phyloP scores from a whole-genome alignment of 2,797 vertebrate genomes.

The Schizopygopsis pylzovi region DNA sequence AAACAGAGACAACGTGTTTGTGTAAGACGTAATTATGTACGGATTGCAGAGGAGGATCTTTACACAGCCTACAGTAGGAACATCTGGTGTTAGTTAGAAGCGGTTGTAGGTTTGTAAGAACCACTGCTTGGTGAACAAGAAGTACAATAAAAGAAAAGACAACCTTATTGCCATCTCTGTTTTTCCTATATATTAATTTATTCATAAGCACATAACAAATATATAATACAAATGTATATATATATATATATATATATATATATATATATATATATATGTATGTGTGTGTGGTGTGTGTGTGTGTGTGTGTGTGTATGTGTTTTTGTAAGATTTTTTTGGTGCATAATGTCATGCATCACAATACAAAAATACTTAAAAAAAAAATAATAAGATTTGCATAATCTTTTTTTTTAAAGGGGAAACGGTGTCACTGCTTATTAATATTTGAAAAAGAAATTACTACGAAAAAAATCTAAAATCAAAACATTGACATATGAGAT shows the following conservation, averaged over 20 bases:
- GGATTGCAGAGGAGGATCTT: constrained; percentile 75
- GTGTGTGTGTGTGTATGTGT: too few relatives aligned
- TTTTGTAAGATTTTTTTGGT: neutral
- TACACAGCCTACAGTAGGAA: constrained; percentile 79
- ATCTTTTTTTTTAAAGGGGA: neutral
- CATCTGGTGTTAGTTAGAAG: constrained; percentile 80
- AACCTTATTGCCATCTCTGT: neutral
- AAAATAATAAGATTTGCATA: too few relatives aligned
- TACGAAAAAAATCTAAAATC: neutral
- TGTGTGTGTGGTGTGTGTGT: too few relatives aligned
- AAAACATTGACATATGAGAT: neutral
- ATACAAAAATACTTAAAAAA: too few relatives aligned
- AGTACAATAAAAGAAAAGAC: constrained; percentile 65
- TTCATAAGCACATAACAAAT: neutral
- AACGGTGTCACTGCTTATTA: neutral
- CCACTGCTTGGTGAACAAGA: constrained; percentile 70
- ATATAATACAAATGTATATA: neutral
- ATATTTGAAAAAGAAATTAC: neutral
- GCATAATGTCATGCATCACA: too few relatives aligned
- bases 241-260: too few relatives aligned
- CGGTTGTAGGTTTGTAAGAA: constrained; percentile 80
- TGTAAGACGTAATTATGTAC: constrained; percentile 71
- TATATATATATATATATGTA: too few relatives aligned
- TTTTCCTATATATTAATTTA: neutral
- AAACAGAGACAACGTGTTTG: constrained; percentile 74